Percentiles rank a stretch among this genome's conserved stretches.
Conservation (phyloP, 2,888 invertebrate species). For the Diplolepis rosae region DNA sequence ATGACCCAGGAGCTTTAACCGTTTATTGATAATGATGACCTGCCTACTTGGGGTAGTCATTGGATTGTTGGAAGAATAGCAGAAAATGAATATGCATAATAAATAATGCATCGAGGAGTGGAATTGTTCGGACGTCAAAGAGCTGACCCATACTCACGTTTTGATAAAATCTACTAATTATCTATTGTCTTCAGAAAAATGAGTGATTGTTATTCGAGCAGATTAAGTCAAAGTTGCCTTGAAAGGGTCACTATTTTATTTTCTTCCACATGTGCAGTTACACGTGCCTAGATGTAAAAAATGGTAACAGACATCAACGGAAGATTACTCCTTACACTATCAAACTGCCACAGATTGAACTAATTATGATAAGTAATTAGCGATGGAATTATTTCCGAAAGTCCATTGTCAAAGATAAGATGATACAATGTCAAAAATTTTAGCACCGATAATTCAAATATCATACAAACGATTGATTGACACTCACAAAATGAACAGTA, state of each 20-base stretch:
- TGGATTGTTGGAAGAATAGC: constrained; percentile 18
- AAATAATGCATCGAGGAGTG: constrained; percentile 45
- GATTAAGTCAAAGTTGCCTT: constrained; percentile 44
- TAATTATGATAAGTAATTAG: constrained; percentile 44
- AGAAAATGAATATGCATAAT: background rate
- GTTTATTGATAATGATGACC: constrained; percentile 40
- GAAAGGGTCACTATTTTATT: constrained; percentile 26
- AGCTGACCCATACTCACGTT: constrained; percentile 47
- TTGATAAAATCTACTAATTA: constrained; percentile 40
- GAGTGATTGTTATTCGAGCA: constrained; percentile 39
- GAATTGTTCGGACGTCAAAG: constrained; percentile 63
- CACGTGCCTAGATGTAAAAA: constrained; percentile 43
- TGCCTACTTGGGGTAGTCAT: constrained; percentile 47
- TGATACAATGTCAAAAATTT: too few relatives aligned
- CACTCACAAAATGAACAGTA: too few relatives aligned
- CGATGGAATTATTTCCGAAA: background rate
- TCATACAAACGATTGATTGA: too few relatives aligned
- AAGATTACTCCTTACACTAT: background rate
- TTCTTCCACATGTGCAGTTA: constrained; percentile 35
- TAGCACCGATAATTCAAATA: too few relatives aligned
- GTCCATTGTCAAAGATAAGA: background rate
- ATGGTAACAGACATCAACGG: background rate
- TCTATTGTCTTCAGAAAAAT: constrained; percentile 43
- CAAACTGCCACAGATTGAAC: constrained; percentile 12
- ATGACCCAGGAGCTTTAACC: constrained; percentile 36